Percentiles rank a stretch among this genome's conserved stretches.
phyloP scores from a whole-genome alignment of 2,888 invertebrate species.

The Agelastica alni region DNA sequence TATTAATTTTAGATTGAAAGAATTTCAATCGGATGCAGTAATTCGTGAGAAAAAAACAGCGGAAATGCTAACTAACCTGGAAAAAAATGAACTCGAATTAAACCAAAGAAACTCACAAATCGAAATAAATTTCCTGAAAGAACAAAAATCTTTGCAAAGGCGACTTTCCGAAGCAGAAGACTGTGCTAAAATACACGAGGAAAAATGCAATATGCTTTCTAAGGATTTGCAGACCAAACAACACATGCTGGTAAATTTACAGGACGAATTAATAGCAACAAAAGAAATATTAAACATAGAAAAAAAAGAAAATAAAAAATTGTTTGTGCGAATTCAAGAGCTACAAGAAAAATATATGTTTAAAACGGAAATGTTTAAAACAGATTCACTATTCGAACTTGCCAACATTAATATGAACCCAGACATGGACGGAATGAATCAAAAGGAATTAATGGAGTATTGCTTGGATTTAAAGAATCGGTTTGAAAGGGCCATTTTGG shows the following conservation, averaged over 20 bases:
- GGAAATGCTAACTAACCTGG: constrained; percentile 74
- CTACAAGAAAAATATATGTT: constrained; percentile 65
- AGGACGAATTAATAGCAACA: constrained; percentile 68
- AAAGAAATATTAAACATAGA: constrained; percentile 70
- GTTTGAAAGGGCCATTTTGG: constrained; percentile 81
- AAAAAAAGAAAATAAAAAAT: constrained; percentile 76
- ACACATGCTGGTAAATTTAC: constrained; percentile 67
- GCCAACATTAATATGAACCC: constrained; percentile 78
- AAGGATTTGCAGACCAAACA: constrained; percentile 70
- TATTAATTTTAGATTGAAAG: constrained; percentile 61
- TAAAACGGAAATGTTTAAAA: constrained; percentile 64
- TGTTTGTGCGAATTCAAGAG: constrained; percentile 74
- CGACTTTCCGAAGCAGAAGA: constrained; percentile 69
- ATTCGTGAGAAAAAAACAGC: constrained; percentile 76
- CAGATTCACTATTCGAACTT: constrained; percentile 77
- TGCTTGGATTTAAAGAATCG: constrained; percentile 76
- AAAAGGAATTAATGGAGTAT: constrained; percentile 78
- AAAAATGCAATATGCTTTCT: constrained; percentile 67
- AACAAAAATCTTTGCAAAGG: constrained; percentile 57
- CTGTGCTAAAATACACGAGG: constrained; percentile 68
- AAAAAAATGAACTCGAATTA: constrained; percentile 77
- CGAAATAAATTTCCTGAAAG: constrained; percentile 71
- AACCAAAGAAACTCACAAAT: constrained; percentile 72
- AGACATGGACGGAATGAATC: constrained; percentile 73
- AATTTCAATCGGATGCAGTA: constrained; percentile 71